Percentiles rank a stretch among this genome's conserved stretches.
phyloP scores from a whole-genome alignment of 1,140 invertebrate species.

The Pomacea maculata region DNA sequence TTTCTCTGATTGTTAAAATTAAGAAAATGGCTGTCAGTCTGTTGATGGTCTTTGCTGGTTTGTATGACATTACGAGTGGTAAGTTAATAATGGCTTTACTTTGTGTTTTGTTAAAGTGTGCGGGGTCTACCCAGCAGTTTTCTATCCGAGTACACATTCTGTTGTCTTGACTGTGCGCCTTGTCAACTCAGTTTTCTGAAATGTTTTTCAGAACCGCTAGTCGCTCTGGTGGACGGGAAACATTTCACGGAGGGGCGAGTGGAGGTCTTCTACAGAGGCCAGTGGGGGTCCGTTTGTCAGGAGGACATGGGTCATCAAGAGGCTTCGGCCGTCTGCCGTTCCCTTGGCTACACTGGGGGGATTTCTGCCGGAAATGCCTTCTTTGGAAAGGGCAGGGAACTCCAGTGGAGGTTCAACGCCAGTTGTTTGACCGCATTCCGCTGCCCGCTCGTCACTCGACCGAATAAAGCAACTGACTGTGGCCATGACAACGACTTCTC shows the following conservation, averaged over 20 bases:
- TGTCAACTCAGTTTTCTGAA: too few species aligned
- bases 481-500: constrained; percentile 37
- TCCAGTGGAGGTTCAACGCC: constrained; percentile 40
- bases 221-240: constrained; percentile 53
- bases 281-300: constrained; percentile 90
- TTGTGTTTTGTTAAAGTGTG: too few species aligned
- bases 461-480: constrained; percentile 11
- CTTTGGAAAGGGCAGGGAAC: constrained; percentile 40
- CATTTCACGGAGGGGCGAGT: constrained; percentile 78
- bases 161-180: too few species aligned
- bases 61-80: too few species aligned
- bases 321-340: constrained; percentile 82
- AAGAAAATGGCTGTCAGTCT: too few species aligned
- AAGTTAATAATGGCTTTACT: too few species aligned
- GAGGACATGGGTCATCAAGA: constrained; percentile 88
- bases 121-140: too few species aligned
- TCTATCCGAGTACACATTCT: too few species aligned
- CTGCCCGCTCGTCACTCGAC: constrained; percentile 27
- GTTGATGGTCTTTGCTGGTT: too few species aligned
- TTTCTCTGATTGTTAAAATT: too few species aligned
- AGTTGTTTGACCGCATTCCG: constrained; percentile 34
- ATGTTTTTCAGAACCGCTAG: constrained; percentile 39
- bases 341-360: constrained; percentile 70
- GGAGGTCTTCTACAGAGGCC: constrained; percentile 84
- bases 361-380: constrained; percentile 36